Percentiles rank a stretch among this genome's conserved stretches.
These are phyloP conservation scores for Tolypeutes matacus DNA, from an alignment of 2,797 vertebrate genomes.

Conservation along the genomic window DNA sequence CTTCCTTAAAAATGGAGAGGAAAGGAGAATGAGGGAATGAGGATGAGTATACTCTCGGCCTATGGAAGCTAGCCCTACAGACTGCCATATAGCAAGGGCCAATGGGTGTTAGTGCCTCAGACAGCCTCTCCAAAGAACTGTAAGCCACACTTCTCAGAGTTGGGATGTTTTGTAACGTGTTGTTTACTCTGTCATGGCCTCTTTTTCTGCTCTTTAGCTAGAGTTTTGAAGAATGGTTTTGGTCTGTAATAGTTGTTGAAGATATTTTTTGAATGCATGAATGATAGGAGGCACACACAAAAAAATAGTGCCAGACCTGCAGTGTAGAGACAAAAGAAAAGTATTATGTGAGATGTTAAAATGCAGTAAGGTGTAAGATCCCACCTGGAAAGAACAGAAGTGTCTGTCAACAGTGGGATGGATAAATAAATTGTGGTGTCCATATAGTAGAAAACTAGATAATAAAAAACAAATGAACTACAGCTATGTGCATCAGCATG, in stretches of 20 bases:
- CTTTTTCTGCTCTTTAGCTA: not conserved
- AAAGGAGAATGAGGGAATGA: not conserved
- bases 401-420: not conserved
- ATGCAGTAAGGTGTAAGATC: not conserved
- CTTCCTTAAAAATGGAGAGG: not conserved
- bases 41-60: not conserved
- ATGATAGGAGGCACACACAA: not conserved
- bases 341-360: not conserved
- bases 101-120: not conserved
- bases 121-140: not conserved
- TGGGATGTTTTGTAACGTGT: not conserved
- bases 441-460: not conserved
- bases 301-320: not conserved
- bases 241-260: not conserved
- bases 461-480: not conserved
- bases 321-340: not conserved
- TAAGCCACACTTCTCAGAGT: not conserved
- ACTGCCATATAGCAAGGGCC: accelerated
- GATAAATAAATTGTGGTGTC: constrained; percentile 39
- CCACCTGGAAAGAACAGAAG: not conserved
- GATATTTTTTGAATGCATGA: constrained; percentile 23
- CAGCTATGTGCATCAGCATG: not conserved
- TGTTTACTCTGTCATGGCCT: not conserved
- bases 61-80: not conserved
- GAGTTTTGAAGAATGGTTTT: constrained; percentile 50